These are phyloP conservation scores for Drosophila tristis DNA, from an alignment of 1,140 invertebrate species.

Conservation along the genomic window DNA sequence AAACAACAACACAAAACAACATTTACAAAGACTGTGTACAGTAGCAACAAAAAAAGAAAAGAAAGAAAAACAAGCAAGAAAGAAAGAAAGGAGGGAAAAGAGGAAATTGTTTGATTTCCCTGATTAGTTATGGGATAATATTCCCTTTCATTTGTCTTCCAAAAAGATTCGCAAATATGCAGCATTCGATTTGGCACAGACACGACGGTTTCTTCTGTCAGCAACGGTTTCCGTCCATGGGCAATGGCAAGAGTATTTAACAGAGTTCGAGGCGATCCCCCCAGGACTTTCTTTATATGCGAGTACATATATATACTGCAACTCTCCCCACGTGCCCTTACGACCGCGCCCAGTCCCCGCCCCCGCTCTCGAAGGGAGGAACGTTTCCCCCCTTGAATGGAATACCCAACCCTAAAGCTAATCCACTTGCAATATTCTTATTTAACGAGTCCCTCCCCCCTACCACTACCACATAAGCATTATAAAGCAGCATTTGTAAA, in stretches of 20 bases:
- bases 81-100: constrained; percentile 31
- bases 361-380: constrained; percentile 1
- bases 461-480: constrained; percentile 20
- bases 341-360: constrained; percentile 57
- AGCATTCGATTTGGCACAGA: constrained; percentile 38
- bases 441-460: constrained; percentile 22
- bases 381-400: not conserved
- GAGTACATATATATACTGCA: constrained; percentile 19
- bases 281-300: constrained; percentile 26
- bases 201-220: constrained; percentile 41
- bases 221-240: constrained; percentile 79
- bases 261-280: constrained; percentile 15
- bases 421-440: constrained; percentile 63
- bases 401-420: constrained; percentile 15
- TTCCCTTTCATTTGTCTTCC: constrained; percentile 78
- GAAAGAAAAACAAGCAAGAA: constrained; percentile 20
- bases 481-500: constrained; percentile 52
- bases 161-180: constrained; percentile 48
- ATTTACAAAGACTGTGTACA: constrained; percentile 80
- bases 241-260: constrained; percentile 73
- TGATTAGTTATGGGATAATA: constrained; percentile 39
- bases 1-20: constrained; percentile 46
- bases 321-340: constrained; percentile 61
- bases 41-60: constrained; percentile 59
- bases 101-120: constrained; percentile 29